A percentile compares a stretch with the other conserved stretches of the same genome.
phyloP scores from a whole-genome alignment of 2,113 vertebrate genomes.

The Petroica traversi region DNA sequence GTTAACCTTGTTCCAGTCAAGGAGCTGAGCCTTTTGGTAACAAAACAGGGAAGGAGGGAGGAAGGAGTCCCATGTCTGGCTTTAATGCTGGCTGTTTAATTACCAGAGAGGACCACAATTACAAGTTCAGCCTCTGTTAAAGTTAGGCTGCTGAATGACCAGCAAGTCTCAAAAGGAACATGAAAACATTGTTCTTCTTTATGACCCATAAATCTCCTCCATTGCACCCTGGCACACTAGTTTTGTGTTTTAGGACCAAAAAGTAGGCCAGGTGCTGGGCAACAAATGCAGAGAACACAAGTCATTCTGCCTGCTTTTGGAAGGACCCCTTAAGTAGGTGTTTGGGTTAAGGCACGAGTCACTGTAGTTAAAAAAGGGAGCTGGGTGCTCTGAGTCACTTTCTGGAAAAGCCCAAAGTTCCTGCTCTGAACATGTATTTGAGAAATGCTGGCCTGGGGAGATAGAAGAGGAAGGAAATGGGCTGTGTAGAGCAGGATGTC shows the following conservation, averaged over 20 bases:
- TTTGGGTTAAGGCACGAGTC: neutral
- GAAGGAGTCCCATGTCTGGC: neutral
- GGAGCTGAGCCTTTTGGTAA: neutral
- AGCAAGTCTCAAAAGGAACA: neutral
- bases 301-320: neutral
- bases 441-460: neutral
- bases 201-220: neutral
- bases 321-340: neutral
- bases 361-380: neutral
- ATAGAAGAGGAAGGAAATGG: neutral
- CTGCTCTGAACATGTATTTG: neutral
- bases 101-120: neutral
- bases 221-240: neutral
- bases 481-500: neutral
- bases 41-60: neutral
- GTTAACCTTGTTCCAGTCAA: neutral
- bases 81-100: neutral
- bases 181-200: neutral
- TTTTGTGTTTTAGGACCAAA: neutral
- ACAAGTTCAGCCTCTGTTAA: neutral
- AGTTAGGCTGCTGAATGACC: neutral
- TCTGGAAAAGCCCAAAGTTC: neutral
- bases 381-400: neutral
- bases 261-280: neutral
- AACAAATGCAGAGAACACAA: neutral